phyloP scores from a whole-genome alignment of 2,888 invertebrate genomes.

The Dasysyrphus albostriatus region DNA sequence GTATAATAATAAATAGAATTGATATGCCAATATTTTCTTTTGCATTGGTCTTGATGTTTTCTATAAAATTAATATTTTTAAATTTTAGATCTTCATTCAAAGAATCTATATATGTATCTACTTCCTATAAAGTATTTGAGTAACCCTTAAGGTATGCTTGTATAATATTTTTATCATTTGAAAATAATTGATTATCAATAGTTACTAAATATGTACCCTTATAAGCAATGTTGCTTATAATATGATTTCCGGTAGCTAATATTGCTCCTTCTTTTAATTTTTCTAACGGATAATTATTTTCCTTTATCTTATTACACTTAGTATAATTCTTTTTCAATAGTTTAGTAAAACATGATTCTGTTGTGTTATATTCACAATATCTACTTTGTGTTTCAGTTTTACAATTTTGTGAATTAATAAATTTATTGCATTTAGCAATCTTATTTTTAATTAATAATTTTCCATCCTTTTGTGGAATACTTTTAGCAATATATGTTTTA shows the following conservation, averaged over 20 bases:
- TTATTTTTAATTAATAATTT: conserved; percentile 42
- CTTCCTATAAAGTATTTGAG: conserved; percentile 24
- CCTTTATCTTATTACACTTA: conserved; percentile 25
- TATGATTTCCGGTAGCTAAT: conserved; percentile 15
- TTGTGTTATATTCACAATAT: conserved; percentile 28
- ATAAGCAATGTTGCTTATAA: conserved; percentile 10
- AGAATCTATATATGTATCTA: conserved; percentile 27
- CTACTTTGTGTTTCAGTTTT: conserved; percentile 40
- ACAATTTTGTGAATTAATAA: conserved; percentile 29
- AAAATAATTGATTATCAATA: conserved; percentile 29
- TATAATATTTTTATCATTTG: conserved; percentile 30
- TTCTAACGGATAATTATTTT: conserved; percentile 25
- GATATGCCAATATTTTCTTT: conserved; percentile 29
- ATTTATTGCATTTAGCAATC: conserved; percentile 39
- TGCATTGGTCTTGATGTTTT: conserved; percentile 16
- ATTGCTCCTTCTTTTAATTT: conserved; percentile 32
- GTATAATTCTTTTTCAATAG: conserved; percentile 22
- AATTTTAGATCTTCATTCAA: conserved; percentile 27
- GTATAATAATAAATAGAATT: conserved; percentile 20
- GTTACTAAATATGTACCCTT: conserved; percentile 19
- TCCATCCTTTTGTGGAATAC: conserved; percentile 40
- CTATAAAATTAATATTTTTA: conserved; percentile 27
- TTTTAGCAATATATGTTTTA: conserved; percentile 27
- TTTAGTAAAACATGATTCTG: conserved; percentile 28
- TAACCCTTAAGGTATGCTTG: conserved; percentile 18